Evolutionary conservation across 1,140 invertebrate species (phyloP).

Genomic region (Notospermus geniculatus): DNA sequence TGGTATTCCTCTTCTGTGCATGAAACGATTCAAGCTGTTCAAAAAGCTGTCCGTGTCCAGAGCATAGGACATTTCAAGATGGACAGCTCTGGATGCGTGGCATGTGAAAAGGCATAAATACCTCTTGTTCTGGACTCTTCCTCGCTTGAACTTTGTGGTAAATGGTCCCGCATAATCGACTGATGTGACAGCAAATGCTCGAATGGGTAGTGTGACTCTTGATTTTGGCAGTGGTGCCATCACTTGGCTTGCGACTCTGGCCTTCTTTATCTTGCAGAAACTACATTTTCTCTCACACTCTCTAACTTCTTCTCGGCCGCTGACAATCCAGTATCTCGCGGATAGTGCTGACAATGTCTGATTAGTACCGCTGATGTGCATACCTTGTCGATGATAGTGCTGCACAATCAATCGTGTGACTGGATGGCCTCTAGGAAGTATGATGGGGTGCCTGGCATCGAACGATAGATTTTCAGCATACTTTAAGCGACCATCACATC

Average conservation of each 20-base stretch:
- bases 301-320: slow-evolving; percentile 11
- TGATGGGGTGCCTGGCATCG: slow-evolving; percentile 9
- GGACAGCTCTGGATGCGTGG: not conserved
- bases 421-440: not conserved
- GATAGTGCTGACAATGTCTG: slow-evolving; percentile 8
- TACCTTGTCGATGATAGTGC: not conserved
- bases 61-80: too few species aligned
- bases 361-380: slow-evolving; percentile 5
- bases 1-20: slow-evolving; percentile 5
- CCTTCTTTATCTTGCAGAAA: slow-evolving; percentile 2
- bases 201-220: not conserved
- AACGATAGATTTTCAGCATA: slow-evolving; percentile 10
- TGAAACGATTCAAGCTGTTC: slow-evolving; percentile 5
- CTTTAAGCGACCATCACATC: slow-evolving; percentile 9
- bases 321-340: slow-evolving; percentile 14
- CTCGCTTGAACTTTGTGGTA: slow-evolving; percentile 12
- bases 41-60: slow-evolving; percentile 1
- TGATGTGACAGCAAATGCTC: slow-evolving; percentile 10
- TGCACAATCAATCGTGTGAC: not conserved
- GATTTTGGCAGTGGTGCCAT: slow-evolving; percentile 13
- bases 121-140: slow-evolving; percentile 7
- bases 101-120: slow-evolving; percentile 8
- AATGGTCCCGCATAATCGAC: slow-evolving; percentile 14
- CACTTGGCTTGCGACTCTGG: slow-evolving; percentile 5
- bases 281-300: slow-evolving; percentile 10